Percentiles rank a stretch among this genome's conserved stretches.
Conservation (phyloP, 2,888 invertebrate species). For the Pimpla rufipes region DNA sequence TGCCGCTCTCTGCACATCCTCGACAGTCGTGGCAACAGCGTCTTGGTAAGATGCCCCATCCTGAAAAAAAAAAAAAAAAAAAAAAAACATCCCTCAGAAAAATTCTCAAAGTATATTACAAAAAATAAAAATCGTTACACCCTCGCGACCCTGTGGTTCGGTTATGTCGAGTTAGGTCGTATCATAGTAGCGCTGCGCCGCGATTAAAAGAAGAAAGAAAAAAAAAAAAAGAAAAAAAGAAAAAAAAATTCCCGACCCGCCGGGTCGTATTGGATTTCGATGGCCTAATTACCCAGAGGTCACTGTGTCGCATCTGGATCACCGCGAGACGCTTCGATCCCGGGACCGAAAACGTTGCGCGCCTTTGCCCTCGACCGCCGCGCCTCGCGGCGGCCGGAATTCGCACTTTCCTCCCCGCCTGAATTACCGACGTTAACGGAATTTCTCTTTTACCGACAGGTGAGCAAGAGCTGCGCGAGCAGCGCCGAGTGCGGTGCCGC, state of each 20-base stretch:
- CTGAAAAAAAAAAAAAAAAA: constrained; percentile 61
- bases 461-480: constrained; percentile 89
- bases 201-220: constrained; percentile 31
- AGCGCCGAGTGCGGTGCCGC: constrained; percentile 88
- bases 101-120: background rate
- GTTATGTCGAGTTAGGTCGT: constrained; percentile 14
- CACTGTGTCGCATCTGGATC: constrained; percentile 69
- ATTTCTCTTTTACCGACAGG: constrained; percentile 78
- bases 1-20: constrained; percentile 89
- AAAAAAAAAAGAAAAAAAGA: constrained; percentile 38
- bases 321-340: constrained; percentile 50
- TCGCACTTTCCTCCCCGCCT: background rate
- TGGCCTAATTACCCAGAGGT: constrained; percentile 67
- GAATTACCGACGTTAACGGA: background rate
- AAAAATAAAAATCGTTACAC: constrained; percentile 2
- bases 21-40: constrained; percentile 88
- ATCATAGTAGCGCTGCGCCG: constrained; percentile 15
- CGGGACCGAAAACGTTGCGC: constrained; percentile 20
- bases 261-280: constrained; percentile 68
- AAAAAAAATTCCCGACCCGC: constrained; percentile 34
- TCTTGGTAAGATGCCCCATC: constrained; percentile 83
- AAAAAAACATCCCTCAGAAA: background rate
- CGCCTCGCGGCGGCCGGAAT: constrained; percentile 6
- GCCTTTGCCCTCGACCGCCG: background rate
- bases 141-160: background rate